Evolutionary conservation across 23 tunicate genomes (phyloP).

Genomic region (Ascidia mentula): DNA sequence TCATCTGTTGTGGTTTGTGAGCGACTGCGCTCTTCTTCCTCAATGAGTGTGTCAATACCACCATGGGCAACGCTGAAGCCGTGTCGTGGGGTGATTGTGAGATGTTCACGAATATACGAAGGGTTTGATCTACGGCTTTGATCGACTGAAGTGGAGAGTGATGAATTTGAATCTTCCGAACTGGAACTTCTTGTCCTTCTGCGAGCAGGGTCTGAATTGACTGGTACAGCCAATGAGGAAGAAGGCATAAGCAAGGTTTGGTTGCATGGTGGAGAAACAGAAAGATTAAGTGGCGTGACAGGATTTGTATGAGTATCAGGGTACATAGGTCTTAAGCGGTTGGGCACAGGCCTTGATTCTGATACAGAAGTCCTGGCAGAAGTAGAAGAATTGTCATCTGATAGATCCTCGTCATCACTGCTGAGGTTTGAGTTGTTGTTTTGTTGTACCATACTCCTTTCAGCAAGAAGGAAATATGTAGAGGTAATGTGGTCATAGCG

Average conservation of each 20-base stretch:
- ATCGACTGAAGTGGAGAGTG: background rate
- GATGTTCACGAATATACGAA: constrained; percentile 87
- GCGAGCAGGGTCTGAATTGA: background rate
- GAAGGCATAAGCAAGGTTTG: constrained; percentile 26
- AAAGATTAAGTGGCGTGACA: background rate
- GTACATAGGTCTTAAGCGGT: constrained; percentile 5
- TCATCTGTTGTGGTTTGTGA: constrained; percentile 85
- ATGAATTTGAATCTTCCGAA: constrained; percentile 46
- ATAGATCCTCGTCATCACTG: background rate
- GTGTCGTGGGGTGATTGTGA: constrained; percentile 95
- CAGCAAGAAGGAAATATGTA: constrained; percentile 90
- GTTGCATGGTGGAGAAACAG: constrained; percentile 48
- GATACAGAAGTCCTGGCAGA: background rate
- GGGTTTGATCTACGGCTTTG: constrained; percentile 21
- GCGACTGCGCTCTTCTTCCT: constrained; percentile 91
- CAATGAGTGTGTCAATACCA: constrained; percentile 88
- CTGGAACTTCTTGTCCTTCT: constrained; percentile 50
- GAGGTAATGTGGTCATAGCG: constrained; percentile 93
- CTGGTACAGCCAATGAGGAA: background rate
- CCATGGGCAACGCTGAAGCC: constrained; percentile 92
- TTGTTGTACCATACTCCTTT: constrained; percentile 54
- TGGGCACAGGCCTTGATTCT: background rate
- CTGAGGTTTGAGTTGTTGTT: background rate
- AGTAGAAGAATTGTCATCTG: constrained; percentile 6
- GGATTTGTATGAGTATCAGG: background rate